phyloP scores from a whole-genome alignment of 1,140 invertebrate species.

The Lordiphosa stackelbergi region DNA sequence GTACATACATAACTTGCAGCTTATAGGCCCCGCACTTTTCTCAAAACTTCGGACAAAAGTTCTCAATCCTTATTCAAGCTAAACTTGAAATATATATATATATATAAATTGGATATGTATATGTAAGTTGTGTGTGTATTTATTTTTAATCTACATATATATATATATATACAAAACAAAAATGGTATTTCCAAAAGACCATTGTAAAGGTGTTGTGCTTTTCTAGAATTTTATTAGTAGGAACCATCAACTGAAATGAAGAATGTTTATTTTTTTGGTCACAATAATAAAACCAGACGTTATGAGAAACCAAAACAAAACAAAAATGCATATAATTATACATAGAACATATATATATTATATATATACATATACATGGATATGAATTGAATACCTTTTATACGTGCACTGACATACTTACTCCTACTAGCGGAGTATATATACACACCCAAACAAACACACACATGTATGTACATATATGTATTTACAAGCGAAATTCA shows the following conservation, averaged over 20 bases:
- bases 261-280: constrained; percentile 68
- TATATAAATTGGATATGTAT: constrained; percentile 34
- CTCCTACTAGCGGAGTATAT: constrained; percentile 47
- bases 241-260: constrained; percentile 39
- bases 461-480: constrained; percentile 26
- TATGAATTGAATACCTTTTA: constrained; percentile 74
- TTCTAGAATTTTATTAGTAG: constrained; percentile 77
- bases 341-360: too few relatives aligned
- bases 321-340: constrained; percentile 35
- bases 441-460: constrained; percentile 42
- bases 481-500: constrained; percentile 36
- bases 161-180: constrained; percentile 10
- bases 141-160: constrained; percentile 65
- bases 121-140: constrained; percentile 69
- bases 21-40: constrained; percentile 50
- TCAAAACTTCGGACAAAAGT: constrained; percentile 21
- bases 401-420: constrained; percentile 74
- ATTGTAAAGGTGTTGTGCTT: constrained; percentile 77
- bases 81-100: constrained; percentile 39
- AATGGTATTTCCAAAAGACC: constrained; percentile 77
- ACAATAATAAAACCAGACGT: constrained; percentile 51
- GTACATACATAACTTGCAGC: constrained; percentile 24
- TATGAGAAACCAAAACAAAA: constrained; percentile 46
- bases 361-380: constrained; percentile 43
- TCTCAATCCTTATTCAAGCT: constrained; percentile 60